Percentiles rank a stretch among this genome's conserved stretches.
Conservation (phyloP, 2,113 vertebrate species). For the Corythornis vintsioides region DNA sequence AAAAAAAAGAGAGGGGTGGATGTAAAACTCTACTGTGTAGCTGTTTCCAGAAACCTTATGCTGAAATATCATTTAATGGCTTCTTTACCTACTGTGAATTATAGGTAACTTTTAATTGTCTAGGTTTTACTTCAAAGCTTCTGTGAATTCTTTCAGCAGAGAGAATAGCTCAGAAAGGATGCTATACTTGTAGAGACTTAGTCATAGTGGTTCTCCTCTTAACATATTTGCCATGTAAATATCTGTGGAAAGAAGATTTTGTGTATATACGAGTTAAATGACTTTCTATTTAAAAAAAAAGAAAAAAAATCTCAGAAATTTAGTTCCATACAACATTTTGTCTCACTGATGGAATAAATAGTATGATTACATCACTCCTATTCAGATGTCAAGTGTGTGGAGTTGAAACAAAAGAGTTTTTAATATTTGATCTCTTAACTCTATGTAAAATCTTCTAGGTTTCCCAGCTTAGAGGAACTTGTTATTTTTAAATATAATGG, state of each 20-base stretch:
- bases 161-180: slow-evolving; percentile 71
- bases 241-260: slow-evolving; percentile 74
- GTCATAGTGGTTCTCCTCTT: slow-evolving; percentile 73
- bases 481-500: slow-evolving; percentile 75
- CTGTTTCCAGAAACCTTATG: slow-evolving; percentile 75
- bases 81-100: slow-evolving; percentile 77
- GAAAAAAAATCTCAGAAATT: slow-evolving; percentile 55
- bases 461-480: slow-evolving; percentile 69
- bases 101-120: slow-evolving; percentile 73
- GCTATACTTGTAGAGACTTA: slow-evolving; percentile 69
- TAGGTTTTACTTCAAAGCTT: slow-evolving; percentile 74
- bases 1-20: slow-evolving; percentile 58
- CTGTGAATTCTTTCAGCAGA: slow-evolving; percentile 72
- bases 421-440: slow-evolving; percentile 69
- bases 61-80: slow-evolving; percentile 74
- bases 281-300: slow-evolving; percentile 73
- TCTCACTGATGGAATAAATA: slow-evolving; percentile 74
- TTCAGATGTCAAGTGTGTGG: slow-evolving; percentile 72
- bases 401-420: slow-evolving; percentile 68
- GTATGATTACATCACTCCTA: slow-evolving; percentile 67
- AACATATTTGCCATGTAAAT: slow-evolving; percentile 78
- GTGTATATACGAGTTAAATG: slow-evolving; percentile 72
- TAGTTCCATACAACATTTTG: slow-evolving; percentile 74
- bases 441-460: slow-evolving; percentile 73
- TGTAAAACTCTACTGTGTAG: slow-evolving; percentile 76